Evolutionary conservation across 92 coral and sea anemone genomes (phyloP).

Genomic region (Meandrina meandrites): DNA sequence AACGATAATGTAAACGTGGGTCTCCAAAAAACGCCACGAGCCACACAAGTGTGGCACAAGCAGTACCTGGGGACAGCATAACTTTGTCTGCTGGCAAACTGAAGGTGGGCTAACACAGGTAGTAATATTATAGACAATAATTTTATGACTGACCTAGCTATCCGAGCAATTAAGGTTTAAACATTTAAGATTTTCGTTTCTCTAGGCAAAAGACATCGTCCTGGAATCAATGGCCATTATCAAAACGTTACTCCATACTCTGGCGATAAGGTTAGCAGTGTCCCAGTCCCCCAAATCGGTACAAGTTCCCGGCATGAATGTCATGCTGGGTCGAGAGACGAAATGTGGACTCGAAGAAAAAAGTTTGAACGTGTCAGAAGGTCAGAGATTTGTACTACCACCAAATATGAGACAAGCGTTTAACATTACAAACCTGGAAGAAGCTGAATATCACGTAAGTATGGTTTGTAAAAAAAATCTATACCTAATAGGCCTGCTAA

Average conservation of each 20-base stretch:
- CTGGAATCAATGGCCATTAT: not conserved
- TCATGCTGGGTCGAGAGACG: conserved; percentile 23
- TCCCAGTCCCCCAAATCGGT: conserved; percentile 19
- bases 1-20: too few species aligned
- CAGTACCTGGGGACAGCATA: not conserved
- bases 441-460: conserved; percentile 19
- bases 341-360: conserved; percentile 13
- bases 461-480: too few species aligned
- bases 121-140: too few species aligned
- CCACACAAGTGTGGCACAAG: too few species aligned
- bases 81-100: not conserved
- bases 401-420: conserved; percentile 6
- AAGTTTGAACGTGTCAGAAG: conserved; percentile 11
- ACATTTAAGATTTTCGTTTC: not conserved
- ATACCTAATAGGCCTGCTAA: too few species aligned
- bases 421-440: not conserved
- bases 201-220: conserved; percentile 15
- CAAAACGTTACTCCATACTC: not conserved
- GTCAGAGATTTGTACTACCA: conserved; percentile 20
- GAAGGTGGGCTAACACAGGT: not conserved
- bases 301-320: conserved; percentile 13
- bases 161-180: not conserved
- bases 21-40: too few species aligned
- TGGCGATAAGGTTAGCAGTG: conserved; percentile 17
- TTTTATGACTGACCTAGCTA: too few species aligned